Base-by-base conservation (phyloP, 2,888 invertebrate species). In the Glomeris marginata region DNA sequence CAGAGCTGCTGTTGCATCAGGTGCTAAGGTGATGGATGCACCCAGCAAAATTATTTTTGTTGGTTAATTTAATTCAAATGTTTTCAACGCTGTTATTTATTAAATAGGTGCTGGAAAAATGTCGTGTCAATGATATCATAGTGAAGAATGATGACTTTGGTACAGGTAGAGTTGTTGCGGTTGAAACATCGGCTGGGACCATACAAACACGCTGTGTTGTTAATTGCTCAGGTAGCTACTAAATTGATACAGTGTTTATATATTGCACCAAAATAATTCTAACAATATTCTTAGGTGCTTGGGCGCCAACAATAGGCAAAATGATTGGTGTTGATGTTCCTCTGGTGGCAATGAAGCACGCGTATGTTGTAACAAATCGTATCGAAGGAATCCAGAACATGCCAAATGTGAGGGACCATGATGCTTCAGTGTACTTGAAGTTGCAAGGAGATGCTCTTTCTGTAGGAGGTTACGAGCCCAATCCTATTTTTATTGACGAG, bases 391-490 rank as follows among this genome's bases (percentile, higher is more conserved):
- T 83, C 72, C 79, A 50, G 77, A 78, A 42, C 66, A 80, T 64
- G 52, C 90, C 91, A 0, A 90, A 90, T 63, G 72, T 90, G 13
- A 71, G 90, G 38, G 90, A 90, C 66, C 87, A 88, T 59, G 91
- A 92, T 63, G 77, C 77, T 6, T 80, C 77, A 16, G 71, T 87
- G 20, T 91, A 90, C 62, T 77, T 90, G 57, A 77, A 84, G 60
- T 75, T 86, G 2, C 85, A 86, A 61, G 87, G 87, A 1, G 84
- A 86, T 60, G 76, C 81, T 1, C 76, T 91, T 43, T 77, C 77
- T 54, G 77, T 91, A 59, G 91, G 91, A 11, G 90, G 90, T 1
- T 92, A 91, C 62, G 91, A 92, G 66, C 66, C 71, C 1, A 86
- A 91, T 65, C 91, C 91, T 0, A 77, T 80, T 54, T 74, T 90